Percentiles rank a stretch among this genome's conserved stretches.
These are phyloP conservation scores for Sinelater perroti DNA, from an alignment of 2,888 invertebrate species.

Conservation along the genomic window DNA sequence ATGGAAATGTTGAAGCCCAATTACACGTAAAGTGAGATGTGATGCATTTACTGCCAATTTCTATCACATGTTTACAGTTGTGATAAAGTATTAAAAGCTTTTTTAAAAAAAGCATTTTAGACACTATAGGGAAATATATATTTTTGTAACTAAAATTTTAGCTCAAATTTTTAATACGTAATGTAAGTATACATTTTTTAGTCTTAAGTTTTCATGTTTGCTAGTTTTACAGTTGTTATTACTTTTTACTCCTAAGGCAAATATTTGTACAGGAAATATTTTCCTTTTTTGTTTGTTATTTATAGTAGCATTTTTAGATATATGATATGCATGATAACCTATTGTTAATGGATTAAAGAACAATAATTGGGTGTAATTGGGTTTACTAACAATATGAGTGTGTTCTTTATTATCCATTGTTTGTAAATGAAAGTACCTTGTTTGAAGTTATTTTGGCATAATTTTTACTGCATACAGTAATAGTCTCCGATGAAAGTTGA, in stretches of 20 bases:
- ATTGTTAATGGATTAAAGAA: neutral
- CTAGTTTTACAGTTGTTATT: constrained; percentile 13
- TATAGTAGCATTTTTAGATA: constrained; percentile 6
- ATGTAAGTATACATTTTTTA: constrained; percentile 14
- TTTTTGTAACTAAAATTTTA: constrained; percentile 26
- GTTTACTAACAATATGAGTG: no score
- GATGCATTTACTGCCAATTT: constrained; percentile 9
- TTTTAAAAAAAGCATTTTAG: constrained; percentile 17
- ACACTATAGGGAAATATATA: constrained; percentile 17
- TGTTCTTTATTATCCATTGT: no score
- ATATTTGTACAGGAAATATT: neutral
- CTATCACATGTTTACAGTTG: constrained; percentile 5
- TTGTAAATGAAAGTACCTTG: no score
- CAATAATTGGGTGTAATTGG: neutral
- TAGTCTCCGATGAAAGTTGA: no score
- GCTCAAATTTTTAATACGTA: constrained; percentile 20
- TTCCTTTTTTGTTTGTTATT: constrained; percentile 12
- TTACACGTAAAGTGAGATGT: neutral
- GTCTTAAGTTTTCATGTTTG: constrained; percentile 15
- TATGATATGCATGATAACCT: constrained; percentile 8
- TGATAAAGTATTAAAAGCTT: constrained; percentile 18
- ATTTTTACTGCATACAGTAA: no score
- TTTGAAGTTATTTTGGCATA: no score
- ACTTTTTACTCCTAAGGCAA: neutral
- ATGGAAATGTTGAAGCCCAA: constrained; percentile 60